These are phyloP conservation scores for Microplitis mediator DNA, from an alignment of 1,140 invertebrate species.

Conservation along the genomic window DNA sequence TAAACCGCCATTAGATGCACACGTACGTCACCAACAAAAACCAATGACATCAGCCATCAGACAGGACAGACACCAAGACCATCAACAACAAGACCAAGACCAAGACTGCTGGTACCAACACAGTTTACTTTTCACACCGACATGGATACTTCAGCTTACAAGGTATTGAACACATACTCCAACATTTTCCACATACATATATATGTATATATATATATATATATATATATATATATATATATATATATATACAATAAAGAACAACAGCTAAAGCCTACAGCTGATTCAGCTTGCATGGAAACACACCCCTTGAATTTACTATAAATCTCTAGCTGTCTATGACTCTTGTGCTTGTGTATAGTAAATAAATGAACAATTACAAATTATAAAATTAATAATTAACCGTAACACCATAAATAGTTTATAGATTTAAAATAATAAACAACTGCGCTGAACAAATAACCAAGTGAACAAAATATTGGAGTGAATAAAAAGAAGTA, in stretches of 20 bases:
- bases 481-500: not conserved
- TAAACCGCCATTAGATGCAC: no score
- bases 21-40: no score
- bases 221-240: not conserved
- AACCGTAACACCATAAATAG: no score
- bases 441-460: no score
- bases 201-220: not conserved
- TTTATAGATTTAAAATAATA: no score
- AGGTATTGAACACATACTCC: no score
- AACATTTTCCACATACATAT: not conserved
- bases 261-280: not conserved
- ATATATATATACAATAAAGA: not conserved
- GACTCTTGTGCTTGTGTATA: not conserved
- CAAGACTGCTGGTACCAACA: no score
- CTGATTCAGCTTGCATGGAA: slow-evolving; percentile 13
- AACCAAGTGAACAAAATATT: not conserved
- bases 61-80: no score
- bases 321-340: not conserved
- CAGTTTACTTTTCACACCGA: no score
- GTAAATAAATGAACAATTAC: slow-evolving; percentile 5
- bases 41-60: no score
- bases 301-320: not conserved
- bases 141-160: no score
- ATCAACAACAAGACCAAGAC: no score
- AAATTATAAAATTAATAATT: not conserved